Evolutionary conservation across 2,797 vertebrate genomes (phyloP), one percentile per base, ranked within the genome.

Genomic region (Gastrophryne carolinensis): DNA sequence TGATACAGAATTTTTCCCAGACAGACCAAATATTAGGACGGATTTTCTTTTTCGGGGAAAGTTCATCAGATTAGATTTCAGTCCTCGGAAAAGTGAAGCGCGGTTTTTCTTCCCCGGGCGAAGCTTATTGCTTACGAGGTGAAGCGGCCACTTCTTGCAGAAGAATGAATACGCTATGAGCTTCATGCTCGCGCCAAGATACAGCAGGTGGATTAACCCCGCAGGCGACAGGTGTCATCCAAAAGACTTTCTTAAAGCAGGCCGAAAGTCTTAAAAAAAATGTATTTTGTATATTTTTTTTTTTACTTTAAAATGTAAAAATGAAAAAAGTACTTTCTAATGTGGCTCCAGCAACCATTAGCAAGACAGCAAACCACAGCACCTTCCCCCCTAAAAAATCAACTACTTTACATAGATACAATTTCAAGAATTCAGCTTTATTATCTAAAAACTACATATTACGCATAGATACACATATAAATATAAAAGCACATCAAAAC

Each of bases 51-150:
- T 47, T 23, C 17, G 50, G 19, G 27, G 17, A 34, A 4, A 57
- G 13, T 50, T 74, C 72, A 74, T 74, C 63, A 60, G 72, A 67
- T 74, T 53, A 47, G 2, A 67, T 74, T 74, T 67, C 72, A 74
- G 50, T 74, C 72, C 66, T 17, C 11, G 21, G 49, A 58, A 67
- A 29, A 49, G 53, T 60, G 72, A 56, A 74, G 62, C 72, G 29
- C 50, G 72, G 49, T 26, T 32, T 26, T 67, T 74, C 52, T 37
- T 58, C 63, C 60, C 29, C 8, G 52, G 63, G 72, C 39, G 10
- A 29, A 37, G 50, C 39, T 66, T 67, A 74, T 67, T 58, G 72
- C 63, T 74, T 56, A 67, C 21, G 23, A 74, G 72, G 63, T 66
- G 61, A n/a, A 29, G 53, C 7, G 30, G 29, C n/a, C 32, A 58